Conservation (phyloP, 2,888 invertebrate species). For the Trachelus tabidus region DNA sequence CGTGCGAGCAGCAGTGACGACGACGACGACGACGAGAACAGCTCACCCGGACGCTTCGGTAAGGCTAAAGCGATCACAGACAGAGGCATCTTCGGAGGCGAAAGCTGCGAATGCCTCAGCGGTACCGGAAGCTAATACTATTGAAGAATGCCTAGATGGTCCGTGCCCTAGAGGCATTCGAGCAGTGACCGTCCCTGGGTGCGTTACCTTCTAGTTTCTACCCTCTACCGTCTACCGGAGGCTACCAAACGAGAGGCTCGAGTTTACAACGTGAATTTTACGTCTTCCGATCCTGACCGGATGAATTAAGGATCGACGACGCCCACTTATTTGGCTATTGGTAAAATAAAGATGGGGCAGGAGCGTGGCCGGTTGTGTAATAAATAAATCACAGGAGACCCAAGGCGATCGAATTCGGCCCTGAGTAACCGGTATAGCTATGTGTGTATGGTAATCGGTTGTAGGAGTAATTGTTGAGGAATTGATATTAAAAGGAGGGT, state of each 20-base stretch:
- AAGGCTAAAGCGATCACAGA: slow-evolving; percentile 58
- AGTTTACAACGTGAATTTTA: slow-evolving; percentile 47
- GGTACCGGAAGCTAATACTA: slow-evolving; percentile 35
- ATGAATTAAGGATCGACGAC: not conserved
- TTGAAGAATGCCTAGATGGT: slow-evolving; percentile 36
- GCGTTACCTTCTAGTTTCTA: slow-evolving; percentile 29
- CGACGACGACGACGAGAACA: slow-evolving; percentile 16
- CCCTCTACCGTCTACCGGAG: slow-evolving; percentile 22
- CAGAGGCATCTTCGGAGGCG: slow-evolving; percentile 49
- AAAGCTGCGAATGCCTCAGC: slow-evolving; percentile 42
- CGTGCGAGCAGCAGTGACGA: slow-evolving; percentile 39
- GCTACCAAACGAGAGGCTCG: slow-evolving; percentile 40
- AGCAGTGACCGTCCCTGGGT: slow-evolving; percentile 32
- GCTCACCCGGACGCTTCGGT: slow-evolving; percentile 55
- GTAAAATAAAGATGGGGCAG: not conserved
- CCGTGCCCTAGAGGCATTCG: slow-evolving; percentile 37
- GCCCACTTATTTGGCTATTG: not conserved
- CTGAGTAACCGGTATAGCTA: not conserved
- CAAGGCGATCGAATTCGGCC: not conserved
- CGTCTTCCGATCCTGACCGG: slow-evolving; percentile 22
- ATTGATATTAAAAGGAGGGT: not conserved
- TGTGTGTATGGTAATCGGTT: not conserved
- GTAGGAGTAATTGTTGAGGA: not conserved
- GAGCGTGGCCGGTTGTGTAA: not conserved
- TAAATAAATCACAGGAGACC: not conserved